Percentiles rank a stretch among this genome's conserved stretches.
These are phyloP conservation scores for Bilobella aurantiaca DNA, from an alignment of 1,140 invertebrate species.

Conservation along the genomic window DNA sequence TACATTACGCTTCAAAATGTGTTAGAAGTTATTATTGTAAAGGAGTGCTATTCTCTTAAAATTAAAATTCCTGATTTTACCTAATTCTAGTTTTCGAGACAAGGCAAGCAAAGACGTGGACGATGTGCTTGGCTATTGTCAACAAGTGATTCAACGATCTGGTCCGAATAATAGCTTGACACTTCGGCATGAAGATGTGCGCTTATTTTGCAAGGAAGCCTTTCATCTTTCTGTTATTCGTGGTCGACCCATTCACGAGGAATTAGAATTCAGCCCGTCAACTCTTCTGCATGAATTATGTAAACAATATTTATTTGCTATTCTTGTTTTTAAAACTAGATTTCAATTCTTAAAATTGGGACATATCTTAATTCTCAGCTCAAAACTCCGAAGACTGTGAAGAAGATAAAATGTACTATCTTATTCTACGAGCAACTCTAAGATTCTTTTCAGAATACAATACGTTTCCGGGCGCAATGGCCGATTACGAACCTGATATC, in stretches of 20 bases:
- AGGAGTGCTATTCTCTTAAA: not conserved
- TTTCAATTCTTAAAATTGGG: not conserved
- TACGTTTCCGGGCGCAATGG: conserved; percentile 78
- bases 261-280: conserved; percentile 53
- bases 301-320: conserved; percentile 34
- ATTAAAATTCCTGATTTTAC: not conserved
- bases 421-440: conserved; percentile 80
- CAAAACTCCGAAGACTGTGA: conserved; percentile 62
- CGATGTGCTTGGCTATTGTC: conserved; percentile 64
- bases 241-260: conserved; percentile 66
- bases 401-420: conserved; percentile 78
- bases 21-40: conserved; percentile 39
- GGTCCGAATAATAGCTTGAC: conserved; percentile 58
- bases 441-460: conserved; percentile 79
- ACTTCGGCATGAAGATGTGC: conserved; percentile 67
- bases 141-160: conserved; percentile 66
- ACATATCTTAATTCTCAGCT: conserved; percentile 37
- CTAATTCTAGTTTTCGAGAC: conserved; percentile 55
- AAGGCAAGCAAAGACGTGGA: conserved; percentile 74
- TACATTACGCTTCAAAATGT: conserved; percentile 86
- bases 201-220: conserved; percentile 74
- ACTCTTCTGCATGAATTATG: conserved; percentile 48
- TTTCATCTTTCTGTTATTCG: conserved; percentile 64
- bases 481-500: conserved; percentile 80
- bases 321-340: too few species aligned